Evolutionary conservation across 2,797 vertebrate species (phyloP), one percentile per base, ranked within the genome.

Genomic region (Hoplostethus atlanticus): DNA sequence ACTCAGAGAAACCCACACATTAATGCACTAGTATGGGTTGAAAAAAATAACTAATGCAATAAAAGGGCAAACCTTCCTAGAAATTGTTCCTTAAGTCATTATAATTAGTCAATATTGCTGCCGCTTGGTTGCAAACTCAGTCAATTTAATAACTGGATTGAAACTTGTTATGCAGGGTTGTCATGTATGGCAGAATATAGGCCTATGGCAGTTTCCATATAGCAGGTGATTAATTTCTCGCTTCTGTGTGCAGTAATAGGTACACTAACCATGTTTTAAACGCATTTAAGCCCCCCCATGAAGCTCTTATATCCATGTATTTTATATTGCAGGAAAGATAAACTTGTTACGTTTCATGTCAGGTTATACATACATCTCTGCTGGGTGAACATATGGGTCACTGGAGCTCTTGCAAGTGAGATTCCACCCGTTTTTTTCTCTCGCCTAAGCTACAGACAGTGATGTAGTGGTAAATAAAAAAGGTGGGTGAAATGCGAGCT

Each of bases 381-480:
- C 79, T 69, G 80, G 87, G 17, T 71, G 79, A 71, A 76, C 84
- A 25, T 1, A 76, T 67, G 87, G 79, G 82, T 85, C 85, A 77
- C 79, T 59, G 76, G 36, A 64, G 83, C 80, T 74, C 47, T 55
- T 38, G 48, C 73, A 76, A 64, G 75, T 48, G 71, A 71, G 80
- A 84, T 46, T 69, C 70, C 63, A 85, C 66, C 68, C 2, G 7
- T 40, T 57, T 13, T 61, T 68, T 47, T 55, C 47, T 57, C 25
- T 31, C 52, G 28, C 16, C 38, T 40, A 46, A 75, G 25, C 44
- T 34, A 21, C 38, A 8, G 38, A 36, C 34, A 21, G 21, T 21
- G 21, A 21, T 36, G 28, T 36, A 12, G 13, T 17, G 8, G 12
- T 3, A 8, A 51, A 28, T 15, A 1, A 21, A 21, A 36, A 36